A percentile compares a stretch with the other conserved stretches of the same genome.
These are phyloP conservation scores for Peromyscus melanophrys DNA, from an alignment of 2,797 vertebrate species.

Conservation along the genomic window DNA sequence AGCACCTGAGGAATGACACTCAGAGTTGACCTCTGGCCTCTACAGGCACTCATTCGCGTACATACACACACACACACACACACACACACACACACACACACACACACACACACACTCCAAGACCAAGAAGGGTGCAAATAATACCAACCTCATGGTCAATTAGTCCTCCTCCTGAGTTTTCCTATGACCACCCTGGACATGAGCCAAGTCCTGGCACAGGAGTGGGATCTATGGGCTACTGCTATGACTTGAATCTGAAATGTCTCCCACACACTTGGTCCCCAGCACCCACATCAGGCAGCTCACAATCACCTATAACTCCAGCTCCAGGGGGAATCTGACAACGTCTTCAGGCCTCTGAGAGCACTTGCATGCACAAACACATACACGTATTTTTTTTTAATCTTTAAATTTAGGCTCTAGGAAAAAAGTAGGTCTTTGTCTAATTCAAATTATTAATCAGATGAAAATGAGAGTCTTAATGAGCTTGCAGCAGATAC, in stretches of 20 bases:
- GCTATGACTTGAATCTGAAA: background rate
- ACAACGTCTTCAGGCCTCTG: background rate
- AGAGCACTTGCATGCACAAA: background rate
- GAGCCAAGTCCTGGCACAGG: background rate
- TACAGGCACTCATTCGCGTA: background rate
- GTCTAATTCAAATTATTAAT: constrained; percentile 24
- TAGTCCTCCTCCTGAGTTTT: background rate
- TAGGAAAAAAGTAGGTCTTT: background rate
- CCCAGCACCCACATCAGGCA: background rate
- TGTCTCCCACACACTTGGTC: background rate
- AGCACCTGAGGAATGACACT: background rate
- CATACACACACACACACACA: too few species aligned
- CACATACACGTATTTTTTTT: background rate
- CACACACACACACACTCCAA: background rate
- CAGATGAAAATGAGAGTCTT: background rate
- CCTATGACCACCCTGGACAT: too few species aligned
- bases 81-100: background rate
- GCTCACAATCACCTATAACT: background rate
- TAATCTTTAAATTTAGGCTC: background rate
- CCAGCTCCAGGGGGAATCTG: background rate
- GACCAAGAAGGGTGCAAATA: background rate
- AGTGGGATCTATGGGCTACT: background rate
- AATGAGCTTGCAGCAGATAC: background rate
- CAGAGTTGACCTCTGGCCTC: background rate
- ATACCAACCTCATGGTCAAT: background rate